Base-by-base conservation (phyloP, 1,140 invertebrate genomes). In the Trichomalopsis sarcophagae region DNA sequence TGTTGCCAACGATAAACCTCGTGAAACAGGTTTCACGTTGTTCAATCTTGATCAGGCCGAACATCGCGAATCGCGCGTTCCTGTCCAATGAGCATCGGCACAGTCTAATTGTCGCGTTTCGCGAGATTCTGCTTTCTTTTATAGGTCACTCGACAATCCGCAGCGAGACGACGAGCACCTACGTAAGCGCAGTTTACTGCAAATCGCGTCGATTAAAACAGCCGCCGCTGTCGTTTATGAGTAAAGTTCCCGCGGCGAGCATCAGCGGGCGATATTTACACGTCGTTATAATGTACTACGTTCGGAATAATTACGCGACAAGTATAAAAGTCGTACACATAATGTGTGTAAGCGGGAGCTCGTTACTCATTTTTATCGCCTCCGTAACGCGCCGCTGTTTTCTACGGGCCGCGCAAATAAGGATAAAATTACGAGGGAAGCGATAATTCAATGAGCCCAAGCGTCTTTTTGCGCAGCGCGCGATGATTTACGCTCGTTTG, bases 361-460 rank as follows among this genome's bases (percentile, higher is more conserved):
- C 55, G 55, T 62, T 62, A 76, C 27, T 47, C n/a, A 76, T 76
- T 76, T 76, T 76, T 76, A 76, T 47, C 74, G 27, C 74, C 23
- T 10, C n/a, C 10, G n/a, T 75, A 47, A 47, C 36, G 27, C 17
- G 33, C 71, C n/a, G 9, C 17, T n/a, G 55, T 76, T 76, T 76
- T 76, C 40, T 76, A 47, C 14, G 55, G 55, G 40, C n/a, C 40
- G 30, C n/a, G 40, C 33, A 76, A 76, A 76, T 76, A 76, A 14
- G 23, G 40, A 47, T 47, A 47, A 76, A 40, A 76, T 47, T 76
- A 76, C 40, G 74, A 27, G 2, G 14, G 2, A 21, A 47, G n/a
- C 40, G 14, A 76, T 76, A 76, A 76, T 76, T 76, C 74, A 76
- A 76, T 23, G 44, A 76, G 40, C 27, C 44, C n/a, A 5, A 9